Base-by-base conservation (phyloP, 2,113 vertebrate genomes). In the Peucedramus taeniatus region DNA sequence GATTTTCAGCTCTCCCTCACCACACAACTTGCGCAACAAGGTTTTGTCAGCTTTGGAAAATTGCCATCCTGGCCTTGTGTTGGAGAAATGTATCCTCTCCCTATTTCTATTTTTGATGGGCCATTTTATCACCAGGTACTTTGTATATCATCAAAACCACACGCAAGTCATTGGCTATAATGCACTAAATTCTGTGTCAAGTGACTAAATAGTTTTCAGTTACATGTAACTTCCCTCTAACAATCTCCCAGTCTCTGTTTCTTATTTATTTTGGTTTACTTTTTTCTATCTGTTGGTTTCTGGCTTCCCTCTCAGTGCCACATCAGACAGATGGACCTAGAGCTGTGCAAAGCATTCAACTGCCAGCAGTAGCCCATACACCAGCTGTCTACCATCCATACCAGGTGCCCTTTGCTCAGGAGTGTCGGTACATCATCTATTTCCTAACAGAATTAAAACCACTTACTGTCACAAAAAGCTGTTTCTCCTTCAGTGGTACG, bases 271-370 rank as follows among this genome's bases (percentile, higher is more conserved):
- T 95, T 53, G 66, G 61, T 54, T 87, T 64, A 37, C 44, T 30
- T 9, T 85, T 94, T 88, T 50, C 45, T 76, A 18, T 74, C 31
- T 79, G 40, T 72, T 65, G 79, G 68, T 64, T 87, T 89, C 54
- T 24, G 83, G 6, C 47, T 68, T 84, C 56, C 57, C 22, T 89
- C 57, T 93, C 75, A 33, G 71, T 90, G 81, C 94, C 90, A 89
- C 95, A 65, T 53, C 81, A 93, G 87, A 90, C 76, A 93, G 94
- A 89, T 93, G 94, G 92, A 90, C 57, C 45, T 70, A 68, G 72
- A 79, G 84, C 93, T 90, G 81, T 53, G 89, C 89, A 85, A 64
- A 64, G 88, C 19, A 35, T 64, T 42, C 49, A 66, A 0, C 47
- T 94, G 96, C 85, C 94, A 94, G 92, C 83, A 89, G 7, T 6